Evolutionary conservation across 1,140 invertebrate species (phyloP), one percentile per base, ranked within the genome.

Genomic region (Eufriesea mexicana): DNA sequence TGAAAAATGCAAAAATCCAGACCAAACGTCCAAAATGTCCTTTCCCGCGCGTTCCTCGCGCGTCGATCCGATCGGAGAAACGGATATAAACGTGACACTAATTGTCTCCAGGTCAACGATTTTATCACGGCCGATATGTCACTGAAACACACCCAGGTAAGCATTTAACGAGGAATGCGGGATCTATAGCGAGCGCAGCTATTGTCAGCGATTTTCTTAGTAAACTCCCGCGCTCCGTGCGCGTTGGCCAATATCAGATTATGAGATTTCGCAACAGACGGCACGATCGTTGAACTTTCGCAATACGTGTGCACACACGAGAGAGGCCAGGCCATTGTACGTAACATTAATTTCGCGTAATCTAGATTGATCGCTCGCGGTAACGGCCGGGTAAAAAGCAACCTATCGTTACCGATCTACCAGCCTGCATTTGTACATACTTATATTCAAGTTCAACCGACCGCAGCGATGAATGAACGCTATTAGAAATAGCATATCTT

Each of bases 211-310:
- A 55, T 70, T 81, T 84, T 49, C 51, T 84, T 74, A 28, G 61
- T 7, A 9, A 84, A 87, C 83, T 75, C 81, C 74, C 64, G 45
- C 57, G 83, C 57, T 72, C 54, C 23, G 20, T 14, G 16, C 61
- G 16, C 59, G 74, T 89, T 89, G 73, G 59, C 72, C 54, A 86
- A 85, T 85, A 89, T 89, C 76, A 67, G 77, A 89, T 86, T 89
- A 70, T 75, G 42, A 47, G 85, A 82, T 89, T 83, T 88, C 81
- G 76, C 67, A 86, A 85, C 59, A n/a, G 45, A n/a, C 45, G 8
- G 47, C 79, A 66, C 79, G 72, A 76, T 61, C 71, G 59, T 76
- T 85, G 73, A 76, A 83, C 79, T 88, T 83, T 87, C 84, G 84
- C 71, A 78, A 76, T 57, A 64, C 35, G 79, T 57, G 49, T 57